Conservation (phyloP, 2,888 invertebrate genomes). For the Subacronicta megacephala region DNA sequence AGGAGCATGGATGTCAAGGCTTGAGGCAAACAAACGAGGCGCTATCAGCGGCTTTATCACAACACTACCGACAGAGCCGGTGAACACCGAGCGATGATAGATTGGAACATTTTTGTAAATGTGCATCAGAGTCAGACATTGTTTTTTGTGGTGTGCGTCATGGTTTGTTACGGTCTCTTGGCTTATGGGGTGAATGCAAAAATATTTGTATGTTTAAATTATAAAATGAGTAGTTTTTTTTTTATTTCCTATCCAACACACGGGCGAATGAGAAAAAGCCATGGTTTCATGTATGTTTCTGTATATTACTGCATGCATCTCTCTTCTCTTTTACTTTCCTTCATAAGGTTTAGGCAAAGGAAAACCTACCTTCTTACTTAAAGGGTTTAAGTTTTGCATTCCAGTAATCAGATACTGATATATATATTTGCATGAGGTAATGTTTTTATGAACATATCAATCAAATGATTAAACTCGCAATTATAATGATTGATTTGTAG, state of each 20-base stretch:
- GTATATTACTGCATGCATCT: too few species aligned
- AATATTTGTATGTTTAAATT: neutral
- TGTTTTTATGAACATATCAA: constrained; percentile 21
- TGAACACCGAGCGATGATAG: constrained; percentile 22
- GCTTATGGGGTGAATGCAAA: neutral
- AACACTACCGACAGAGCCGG: constrained; percentile 21
- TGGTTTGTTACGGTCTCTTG: neutral
- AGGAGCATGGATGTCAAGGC: constrained; percentile 50
- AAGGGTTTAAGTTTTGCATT: too few species aligned
- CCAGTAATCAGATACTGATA: too few species aligned
- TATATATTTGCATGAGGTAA: constrained; percentile 3
- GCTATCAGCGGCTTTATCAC: constrained; percentile 11
- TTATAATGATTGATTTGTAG: constrained; percentile 32
- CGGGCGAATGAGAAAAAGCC: too few species aligned
- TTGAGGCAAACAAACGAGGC: constrained; percentile 42
- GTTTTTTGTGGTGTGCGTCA: neutral
- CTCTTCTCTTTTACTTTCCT: too few species aligned
- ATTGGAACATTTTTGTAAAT: constrained; percentile 28
- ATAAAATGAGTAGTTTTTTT: too few species aligned
- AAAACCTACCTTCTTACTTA: too few species aligned
- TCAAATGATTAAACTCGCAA: constrained; percentile 30
- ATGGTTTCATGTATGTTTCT: too few species aligned
- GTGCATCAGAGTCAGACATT: constrained; percentile 24
- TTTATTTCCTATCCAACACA: too few species aligned
- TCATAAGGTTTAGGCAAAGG: too few species aligned